Evolutionary conservation across 2,113 vertebrate genomes (phyloP).

Genomic region (Notarius quadriscutis): DNA sequence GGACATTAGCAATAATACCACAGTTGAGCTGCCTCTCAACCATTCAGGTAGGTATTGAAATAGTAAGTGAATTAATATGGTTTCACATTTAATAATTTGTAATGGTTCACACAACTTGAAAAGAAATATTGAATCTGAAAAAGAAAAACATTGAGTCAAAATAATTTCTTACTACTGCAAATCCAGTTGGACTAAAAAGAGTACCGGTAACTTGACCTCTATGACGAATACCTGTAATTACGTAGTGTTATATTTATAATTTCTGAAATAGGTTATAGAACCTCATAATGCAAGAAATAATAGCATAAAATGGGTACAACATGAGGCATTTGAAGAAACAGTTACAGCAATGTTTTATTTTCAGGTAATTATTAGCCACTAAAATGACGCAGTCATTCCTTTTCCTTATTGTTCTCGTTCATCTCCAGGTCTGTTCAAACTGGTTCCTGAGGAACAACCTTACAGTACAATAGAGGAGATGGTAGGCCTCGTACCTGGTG

Average conservation of each 20-base stretch:
- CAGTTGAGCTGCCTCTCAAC: constrained; percentile 67
- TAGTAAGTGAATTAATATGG: neutral
- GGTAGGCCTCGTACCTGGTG: constrained; percentile 56
- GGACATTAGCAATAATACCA: constrained; percentile 65
- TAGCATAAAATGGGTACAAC: neutral
- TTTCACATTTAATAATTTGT: too few species aligned
- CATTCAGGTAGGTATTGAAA: constrained; percentile 73
- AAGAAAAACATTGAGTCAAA: neutral
- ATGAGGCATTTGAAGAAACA: neutral
- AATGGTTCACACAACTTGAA: neutral
- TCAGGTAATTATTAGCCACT: neutral
- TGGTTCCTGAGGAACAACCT: constrained; percentile 58
- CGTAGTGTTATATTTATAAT: too few species aligned
- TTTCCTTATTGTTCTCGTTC: neutral
- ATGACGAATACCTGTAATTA: neutral
- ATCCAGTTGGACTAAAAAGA: neutral
- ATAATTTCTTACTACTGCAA: too few species aligned
- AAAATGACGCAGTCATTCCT: neutral
- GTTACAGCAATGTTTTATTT: neutral
- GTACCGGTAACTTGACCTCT: neutral
- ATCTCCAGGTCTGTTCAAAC: constrained; percentile 75
- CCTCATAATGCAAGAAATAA: neutral
- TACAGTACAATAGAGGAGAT: constrained; percentile 71
- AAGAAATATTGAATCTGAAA: neutral
- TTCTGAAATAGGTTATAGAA: neutral